phyloP scores from a whole-genome alignment of 2,888 invertebrate species.

The Perdita meconis region DNA sequence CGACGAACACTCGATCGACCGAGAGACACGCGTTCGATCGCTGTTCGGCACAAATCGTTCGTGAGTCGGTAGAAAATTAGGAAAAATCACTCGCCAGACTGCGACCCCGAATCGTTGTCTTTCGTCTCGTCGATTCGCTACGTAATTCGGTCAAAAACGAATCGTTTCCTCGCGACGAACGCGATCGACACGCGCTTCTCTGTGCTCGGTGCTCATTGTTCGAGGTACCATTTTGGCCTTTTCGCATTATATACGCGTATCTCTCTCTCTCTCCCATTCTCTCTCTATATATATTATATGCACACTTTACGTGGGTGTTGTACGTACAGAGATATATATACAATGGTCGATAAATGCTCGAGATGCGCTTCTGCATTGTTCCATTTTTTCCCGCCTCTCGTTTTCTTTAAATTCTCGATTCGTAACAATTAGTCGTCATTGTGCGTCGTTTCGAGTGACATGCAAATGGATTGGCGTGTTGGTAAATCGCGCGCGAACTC shows the following conservation, averaged over 20 bases:
- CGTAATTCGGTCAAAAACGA: no score
- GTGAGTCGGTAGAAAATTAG: conserved; percentile 4
- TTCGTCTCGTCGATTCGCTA: neutral
- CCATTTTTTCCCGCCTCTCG: no score
- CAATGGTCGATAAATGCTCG: conserved; percentile 46
- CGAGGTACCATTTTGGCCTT: conserved; percentile 14
- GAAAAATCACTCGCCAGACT: neutral
- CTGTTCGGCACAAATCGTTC: neutral
- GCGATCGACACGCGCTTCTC: neutral
- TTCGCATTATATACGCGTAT: conserved; percentile 33
- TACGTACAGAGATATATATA: conserved; percentile 49
- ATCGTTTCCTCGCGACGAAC: neutral
- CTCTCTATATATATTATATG: conserved; percentile 16
- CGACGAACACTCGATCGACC: neutral
- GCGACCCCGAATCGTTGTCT: neutral
- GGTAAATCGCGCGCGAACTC: conserved; percentile 28
- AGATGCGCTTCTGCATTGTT: conserved; percentile 4
- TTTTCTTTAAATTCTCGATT: conserved; percentile 15
- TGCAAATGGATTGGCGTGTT: conserved; percentile 12
- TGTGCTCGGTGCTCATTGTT: conserved; percentile 3
- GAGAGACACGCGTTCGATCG: neutral
- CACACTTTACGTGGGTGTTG: conserved; percentile 36
- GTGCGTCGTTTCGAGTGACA: conserved; percentile 53
- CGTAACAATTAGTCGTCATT: conserved; percentile 40
- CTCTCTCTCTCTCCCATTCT: neutral